Conservation (phyloP, 2,797 vertebrate species). For the Petrocephalus sullivani region DNA sequence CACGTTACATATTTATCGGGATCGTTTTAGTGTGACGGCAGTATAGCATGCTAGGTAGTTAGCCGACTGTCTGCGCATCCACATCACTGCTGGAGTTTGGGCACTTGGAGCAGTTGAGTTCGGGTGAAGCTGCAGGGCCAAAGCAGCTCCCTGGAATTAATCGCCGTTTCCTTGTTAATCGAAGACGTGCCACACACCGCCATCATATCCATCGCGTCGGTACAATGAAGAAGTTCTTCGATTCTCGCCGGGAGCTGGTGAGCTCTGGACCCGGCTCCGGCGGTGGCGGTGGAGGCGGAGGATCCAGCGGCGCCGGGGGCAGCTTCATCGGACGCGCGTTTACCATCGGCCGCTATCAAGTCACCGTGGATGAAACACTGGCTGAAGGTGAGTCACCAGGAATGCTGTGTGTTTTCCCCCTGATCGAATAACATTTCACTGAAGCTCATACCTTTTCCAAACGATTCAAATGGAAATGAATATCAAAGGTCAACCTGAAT, state of each 20-base stretch:
- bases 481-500: neutral
- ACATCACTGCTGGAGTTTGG: neutral
- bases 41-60: neutral
- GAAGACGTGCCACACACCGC: neutral
- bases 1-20: neutral
- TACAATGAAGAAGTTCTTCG: conserved; percentile 97
- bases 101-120: neutral
- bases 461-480: neutral
- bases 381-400: conserved; percentile 78
- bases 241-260: conserved; percentile 89
- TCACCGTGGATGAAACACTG: conserved; percentile 92
- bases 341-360: conserved; percentile 85
- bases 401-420: neutral
- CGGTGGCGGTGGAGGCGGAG: conserved; percentile 65
- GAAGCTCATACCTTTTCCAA: neutral
- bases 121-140: neutral
- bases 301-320: conserved; percentile 74
- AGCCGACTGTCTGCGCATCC: neutral
- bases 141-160: neutral
- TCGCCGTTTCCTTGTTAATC: neutral
- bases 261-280: conserved; percentile 86
- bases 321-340: conserved; percentile 89
- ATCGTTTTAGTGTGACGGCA: neutral
- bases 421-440: neutral
- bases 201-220: neutral